A percentile compares a stretch with the other conserved stretches of the same genome.
Conservation (phyloP, 2,888 invertebrate species). For the Eulithis testata region DNA sequence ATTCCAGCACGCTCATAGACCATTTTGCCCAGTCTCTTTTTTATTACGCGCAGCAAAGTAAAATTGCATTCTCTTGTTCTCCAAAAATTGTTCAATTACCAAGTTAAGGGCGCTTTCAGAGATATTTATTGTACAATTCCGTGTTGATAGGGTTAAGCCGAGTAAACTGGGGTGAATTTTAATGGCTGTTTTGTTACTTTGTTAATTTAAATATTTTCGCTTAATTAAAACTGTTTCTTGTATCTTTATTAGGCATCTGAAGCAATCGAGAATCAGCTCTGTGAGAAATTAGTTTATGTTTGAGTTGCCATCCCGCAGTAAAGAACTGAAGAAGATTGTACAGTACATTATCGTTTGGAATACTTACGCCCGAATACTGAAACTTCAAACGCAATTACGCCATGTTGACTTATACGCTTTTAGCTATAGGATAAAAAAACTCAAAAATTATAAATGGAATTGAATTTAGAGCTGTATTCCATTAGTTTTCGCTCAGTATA, state of each 20-base stretch:
- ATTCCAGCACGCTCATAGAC: background rate
- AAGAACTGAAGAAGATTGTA: background rate
- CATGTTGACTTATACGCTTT: no score
- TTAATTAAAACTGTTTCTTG: slow-evolving; percentile 67
- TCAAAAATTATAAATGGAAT: no score
- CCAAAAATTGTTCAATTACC: slow-evolving; percentile 61
- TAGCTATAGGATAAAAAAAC: no score
- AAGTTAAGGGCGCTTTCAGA: slow-evolving; percentile 60
- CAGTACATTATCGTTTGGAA: no score
- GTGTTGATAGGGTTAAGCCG: slow-evolving; percentile 59
- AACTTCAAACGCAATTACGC: no score
- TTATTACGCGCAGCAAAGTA: slow-evolving; percentile 50
- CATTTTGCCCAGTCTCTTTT: slow-evolving; percentile 30
- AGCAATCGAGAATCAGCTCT: slow-evolving; percentile 24
- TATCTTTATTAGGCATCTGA: slow-evolving; percentile 53
- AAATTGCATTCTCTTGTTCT: slow-evolving; percentile 68
- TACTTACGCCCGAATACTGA: no score
- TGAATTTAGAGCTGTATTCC: no score
- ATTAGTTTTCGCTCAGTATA: no score
- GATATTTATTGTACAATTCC: slow-evolving; percentile 68
- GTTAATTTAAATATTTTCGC: slow-evolving; percentile 71
- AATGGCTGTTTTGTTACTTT: slow-evolving; percentile 66
- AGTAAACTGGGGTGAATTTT: slow-evolving; percentile 57
- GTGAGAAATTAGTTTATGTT: slow-evolving; percentile 25
- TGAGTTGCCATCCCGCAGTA: slow-evolving; percentile 16